Conservation (phyloP, 2,113 vertebrate species). For the Scolopax mira region DNA sequence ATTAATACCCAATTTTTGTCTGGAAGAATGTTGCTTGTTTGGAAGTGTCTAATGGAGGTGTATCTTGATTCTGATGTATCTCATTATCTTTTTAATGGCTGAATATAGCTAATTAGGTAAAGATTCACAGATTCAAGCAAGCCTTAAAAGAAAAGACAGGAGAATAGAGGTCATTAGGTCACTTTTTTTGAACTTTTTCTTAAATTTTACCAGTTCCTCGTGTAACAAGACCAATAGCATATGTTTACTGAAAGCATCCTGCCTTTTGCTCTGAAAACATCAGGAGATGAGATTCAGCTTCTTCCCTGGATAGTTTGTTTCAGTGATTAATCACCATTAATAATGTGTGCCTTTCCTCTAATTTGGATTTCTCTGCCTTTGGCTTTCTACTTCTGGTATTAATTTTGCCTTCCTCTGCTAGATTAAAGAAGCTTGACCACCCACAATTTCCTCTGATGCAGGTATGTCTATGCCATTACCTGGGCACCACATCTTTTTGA, state of each 20-base stretch:
- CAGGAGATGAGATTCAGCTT: background rate
- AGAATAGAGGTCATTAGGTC: background rate
- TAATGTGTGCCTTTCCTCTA: slow-evolving; percentile 6
- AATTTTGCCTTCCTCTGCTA: background rate
- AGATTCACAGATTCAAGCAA: background rate
- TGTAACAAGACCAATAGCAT: background rate
- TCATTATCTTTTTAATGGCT: slow-evolving; percentile 16
- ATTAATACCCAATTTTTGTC: background rate
- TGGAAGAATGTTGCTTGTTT: background rate
- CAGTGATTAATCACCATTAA: slow-evolving; percentile 18
- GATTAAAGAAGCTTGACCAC: background rate
- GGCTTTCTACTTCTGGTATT: background rate
- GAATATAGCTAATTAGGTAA: background rate
- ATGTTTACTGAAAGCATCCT: background rate
- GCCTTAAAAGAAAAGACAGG: slow-evolving; percentile 1
- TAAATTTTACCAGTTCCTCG: background rate
- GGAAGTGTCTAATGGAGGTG: background rate
- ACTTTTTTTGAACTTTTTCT: background rate
- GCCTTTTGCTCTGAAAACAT: background rate
- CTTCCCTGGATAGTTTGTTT: slow-evolving; percentile 4
- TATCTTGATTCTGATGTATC: background rate
- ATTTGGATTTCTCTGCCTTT: background rate
- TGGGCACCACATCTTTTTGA: background rate
- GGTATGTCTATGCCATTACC: background rate
- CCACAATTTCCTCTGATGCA: background rate